Percentiles rank a stretch among this genome's conserved stretches.
phyloP scores from a whole-genome alignment of 2,113 vertebrate genomes.

The Diadophis punctatus region DNA sequence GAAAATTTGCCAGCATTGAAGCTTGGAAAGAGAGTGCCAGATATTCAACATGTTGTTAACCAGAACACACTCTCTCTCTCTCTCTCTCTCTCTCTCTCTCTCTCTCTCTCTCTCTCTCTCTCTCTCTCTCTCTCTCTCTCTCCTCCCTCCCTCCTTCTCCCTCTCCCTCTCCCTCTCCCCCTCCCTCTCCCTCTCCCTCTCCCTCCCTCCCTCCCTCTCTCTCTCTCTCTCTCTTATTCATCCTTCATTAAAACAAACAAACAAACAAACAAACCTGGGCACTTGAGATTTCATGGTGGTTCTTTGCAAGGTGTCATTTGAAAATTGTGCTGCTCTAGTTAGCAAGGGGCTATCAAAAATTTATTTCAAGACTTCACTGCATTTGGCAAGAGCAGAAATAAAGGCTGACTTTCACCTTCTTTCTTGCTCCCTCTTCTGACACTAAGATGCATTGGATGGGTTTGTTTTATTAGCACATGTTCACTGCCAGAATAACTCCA shows the following conservation, averaged over 20 bases:
- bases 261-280: neutral
- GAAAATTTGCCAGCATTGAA: fast-evolving
- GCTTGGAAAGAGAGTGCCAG: neutral
- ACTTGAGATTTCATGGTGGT: neutral
- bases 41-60: neutral
- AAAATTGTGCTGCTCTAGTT: slow-evolving; percentile 9
- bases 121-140: too few relatives aligned
- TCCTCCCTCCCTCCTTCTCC: too few relatives aligned
- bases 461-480: neutral
- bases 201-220: too few relatives aligned
- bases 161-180: too few relatives aligned
- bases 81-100: too few relatives aligned
- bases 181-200: too few relatives aligned
- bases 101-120: too few relatives aligned
- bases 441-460: neutral
- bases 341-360: slow-evolving; percentile 53
- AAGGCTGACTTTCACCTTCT: neutral
- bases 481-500: neutral
- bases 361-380: slow-evolving; percentile 43
- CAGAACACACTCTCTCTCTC: neutral
- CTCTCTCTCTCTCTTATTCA: neutral
- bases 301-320: neutral
- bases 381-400: slow-evolving; percentile 34
- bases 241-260: neutral
- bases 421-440: slow-evolving; percentile 1